Evolutionary conservation across 2,113 vertebrate genomes (phyloP).

Genomic region (Rousettus leschenaultii): DNA sequence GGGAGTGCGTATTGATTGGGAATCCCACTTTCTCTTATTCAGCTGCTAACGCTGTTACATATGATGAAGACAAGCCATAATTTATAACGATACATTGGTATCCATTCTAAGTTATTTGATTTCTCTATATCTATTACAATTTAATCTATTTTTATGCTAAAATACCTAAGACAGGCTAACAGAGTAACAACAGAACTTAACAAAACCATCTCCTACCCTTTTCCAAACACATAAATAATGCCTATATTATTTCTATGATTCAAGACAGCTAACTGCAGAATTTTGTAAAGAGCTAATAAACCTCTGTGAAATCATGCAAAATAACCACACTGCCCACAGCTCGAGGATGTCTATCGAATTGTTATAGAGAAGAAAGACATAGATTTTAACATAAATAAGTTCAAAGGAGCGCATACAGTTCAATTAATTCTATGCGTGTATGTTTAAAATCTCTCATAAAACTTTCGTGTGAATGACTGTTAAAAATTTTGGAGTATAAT

Average conservation of each 20-base stretch:
- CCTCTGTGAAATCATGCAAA: background rate
- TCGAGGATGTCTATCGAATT: background rate
- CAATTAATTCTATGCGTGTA: background rate
- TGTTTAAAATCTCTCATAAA: background rate
- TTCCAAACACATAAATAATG: background rate
- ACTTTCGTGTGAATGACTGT: background rate
- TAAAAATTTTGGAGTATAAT: background rate
- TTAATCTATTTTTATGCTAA: too few species aligned
- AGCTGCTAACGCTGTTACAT: too few species aligned
- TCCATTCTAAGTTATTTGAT: too few species aligned
- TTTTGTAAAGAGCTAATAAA: background rate
- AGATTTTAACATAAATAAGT: background rate
- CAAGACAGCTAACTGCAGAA: background rate
- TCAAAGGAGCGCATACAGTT: background rate
- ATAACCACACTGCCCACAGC: too few species aligned
- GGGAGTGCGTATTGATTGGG: too few species aligned
- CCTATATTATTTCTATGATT: background rate
- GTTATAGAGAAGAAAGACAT: background rate
- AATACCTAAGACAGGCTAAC: background rate
- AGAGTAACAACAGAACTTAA: background rate
- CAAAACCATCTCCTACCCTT: background rate
- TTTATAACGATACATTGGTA: too few species aligned
- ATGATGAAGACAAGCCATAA: too few species aligned
- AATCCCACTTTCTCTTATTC: too few species aligned
- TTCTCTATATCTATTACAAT: too few species aligned